Conservation (phyloP, 1,140 invertebrate genomes). For the Sweltsa coloradensis region DNA sequence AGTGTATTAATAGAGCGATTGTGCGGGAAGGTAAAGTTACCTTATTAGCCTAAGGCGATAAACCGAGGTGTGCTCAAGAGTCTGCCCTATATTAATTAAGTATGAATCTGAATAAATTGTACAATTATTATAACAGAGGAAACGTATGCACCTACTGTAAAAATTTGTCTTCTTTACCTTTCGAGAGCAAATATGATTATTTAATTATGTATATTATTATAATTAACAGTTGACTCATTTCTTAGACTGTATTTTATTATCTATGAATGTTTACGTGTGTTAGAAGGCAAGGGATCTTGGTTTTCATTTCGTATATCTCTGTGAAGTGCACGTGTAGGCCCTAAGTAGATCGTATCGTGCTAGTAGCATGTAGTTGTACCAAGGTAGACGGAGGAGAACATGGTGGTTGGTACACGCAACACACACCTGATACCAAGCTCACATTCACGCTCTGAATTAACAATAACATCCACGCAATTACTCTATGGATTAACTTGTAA, state of each 20-base stretch:
- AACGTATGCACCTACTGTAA: not conserved
- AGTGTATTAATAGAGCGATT: not conserved
- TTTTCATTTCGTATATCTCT: constrained; percentile 1
- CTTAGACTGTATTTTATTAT: not conserved
- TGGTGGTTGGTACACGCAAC: constrained; percentile 5
- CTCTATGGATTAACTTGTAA: constrained; percentile 7
- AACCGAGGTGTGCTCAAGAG: not conserved
- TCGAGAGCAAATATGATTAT: not conserved
- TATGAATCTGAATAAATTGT: not conserved
- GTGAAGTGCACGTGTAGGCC: constrained; percentile 1
- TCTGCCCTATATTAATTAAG: not conserved
- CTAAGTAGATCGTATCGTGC: not conserved
- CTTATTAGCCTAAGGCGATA: not conserved
- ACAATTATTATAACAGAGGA: not conserved
- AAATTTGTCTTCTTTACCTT: not conserved
- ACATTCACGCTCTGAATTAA: constrained; percentile 9
- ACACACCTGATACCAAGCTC: constrained; percentile 11
- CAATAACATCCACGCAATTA: not conserved
- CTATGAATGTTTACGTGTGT: constrained; percentile 4
- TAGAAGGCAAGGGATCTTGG: constrained; percentile 6
- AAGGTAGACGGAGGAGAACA: constrained; percentile 6
- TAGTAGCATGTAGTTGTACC: constrained; percentile 8
- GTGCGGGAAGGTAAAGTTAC: not conserved
- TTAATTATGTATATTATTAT: no score
- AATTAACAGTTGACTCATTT: not conserved